Conservation (phyloP, 2,113 vertebrate genomes). For the Typhlomys cinereus region DNA sequence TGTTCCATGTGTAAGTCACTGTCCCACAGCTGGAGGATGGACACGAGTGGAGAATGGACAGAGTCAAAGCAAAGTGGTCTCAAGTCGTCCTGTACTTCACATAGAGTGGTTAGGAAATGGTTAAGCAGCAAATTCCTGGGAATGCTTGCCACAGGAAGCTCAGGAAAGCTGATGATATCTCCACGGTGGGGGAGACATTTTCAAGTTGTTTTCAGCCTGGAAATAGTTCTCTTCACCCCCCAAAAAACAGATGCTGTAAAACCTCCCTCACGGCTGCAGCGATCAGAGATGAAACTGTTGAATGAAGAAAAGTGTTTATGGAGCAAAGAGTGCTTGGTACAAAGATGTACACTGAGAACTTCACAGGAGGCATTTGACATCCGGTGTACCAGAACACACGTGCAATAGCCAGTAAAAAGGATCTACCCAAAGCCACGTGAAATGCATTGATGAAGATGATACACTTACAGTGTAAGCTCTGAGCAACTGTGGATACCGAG, state of each 20-base stretch:
- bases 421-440: not conserved
- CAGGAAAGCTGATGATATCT: constrained; percentile 50
- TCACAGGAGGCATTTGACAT: not conserved
- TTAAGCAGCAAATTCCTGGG: constrained; percentile 36
- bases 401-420: not conserved
- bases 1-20: not conserved
- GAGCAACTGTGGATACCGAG: not conserved
- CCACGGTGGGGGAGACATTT: constrained; percentile 50
- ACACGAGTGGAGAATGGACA: not conserved
- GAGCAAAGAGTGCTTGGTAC: not conserved
- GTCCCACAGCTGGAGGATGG: not conserved
- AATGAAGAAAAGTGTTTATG: constrained; percentile 17
- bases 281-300: constrained; percentile 12
- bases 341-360: not conserved
- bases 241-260: constrained; percentile 37
- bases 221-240: constrained; percentile 47
- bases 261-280: not conserved
- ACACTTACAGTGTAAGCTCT: not conserved
- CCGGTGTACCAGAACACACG: not conserved
- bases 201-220: constrained; percentile 68
- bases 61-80: not conserved
- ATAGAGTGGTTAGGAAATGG: not conserved
- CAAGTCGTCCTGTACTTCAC: not conserved
- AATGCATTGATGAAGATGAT: not conserved
- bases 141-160: constrained; percentile 48